Percentiles rank a stretch among this genome's conserved stretches.
Conservation (phyloP, 2,888 invertebrate genomes). For the Agrotis puta region DNA sequence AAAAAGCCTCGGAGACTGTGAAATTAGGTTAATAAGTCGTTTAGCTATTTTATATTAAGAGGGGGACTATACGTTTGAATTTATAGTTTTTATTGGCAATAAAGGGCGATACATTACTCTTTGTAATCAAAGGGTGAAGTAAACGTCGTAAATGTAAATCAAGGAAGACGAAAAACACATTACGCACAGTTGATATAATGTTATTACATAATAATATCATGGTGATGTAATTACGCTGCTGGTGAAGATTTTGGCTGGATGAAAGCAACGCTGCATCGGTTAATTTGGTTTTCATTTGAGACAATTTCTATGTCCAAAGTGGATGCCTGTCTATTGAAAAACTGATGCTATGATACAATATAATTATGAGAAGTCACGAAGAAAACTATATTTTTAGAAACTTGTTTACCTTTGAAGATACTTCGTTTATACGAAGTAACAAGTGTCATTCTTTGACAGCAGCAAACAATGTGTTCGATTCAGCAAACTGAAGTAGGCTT, state of each 20-base stretch:
- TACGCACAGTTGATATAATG: background rate
- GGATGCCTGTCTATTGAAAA: too few species aligned
- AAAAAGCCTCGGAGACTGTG: too few species aligned
- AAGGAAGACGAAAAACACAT: background rate
- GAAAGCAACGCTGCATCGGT: too few species aligned
- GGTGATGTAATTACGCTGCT: too few species aligned
- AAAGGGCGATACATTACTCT: constrained; percentile 18
- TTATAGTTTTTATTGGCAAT: constrained; percentile 39
- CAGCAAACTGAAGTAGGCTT: background rate
- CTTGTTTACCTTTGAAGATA: too few species aligned
- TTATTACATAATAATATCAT: background rate
- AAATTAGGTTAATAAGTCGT: constrained; percentile 58
- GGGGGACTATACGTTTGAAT: constrained; percentile 38
- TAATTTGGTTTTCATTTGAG: too few species aligned
- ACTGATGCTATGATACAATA: too few species aligned
- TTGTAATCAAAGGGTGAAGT: constrained; percentile 22
- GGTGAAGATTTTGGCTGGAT: too few species aligned
- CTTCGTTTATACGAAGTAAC: too few species aligned
- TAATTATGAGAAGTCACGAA: too few species aligned
- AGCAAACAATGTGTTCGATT: background rate
- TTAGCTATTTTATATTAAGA: constrained; percentile 43
- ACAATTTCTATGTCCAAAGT: too few species aligned
- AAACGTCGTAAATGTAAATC: constrained; percentile 8
- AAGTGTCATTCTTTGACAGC: background rate
- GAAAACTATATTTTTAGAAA: too few species aligned